A percentile compares a stretch with the other conserved stretches of the same genome.
Conservation (phyloP, 2,113 vertebrate genomes). For the Eidolon helvum region DNA sequence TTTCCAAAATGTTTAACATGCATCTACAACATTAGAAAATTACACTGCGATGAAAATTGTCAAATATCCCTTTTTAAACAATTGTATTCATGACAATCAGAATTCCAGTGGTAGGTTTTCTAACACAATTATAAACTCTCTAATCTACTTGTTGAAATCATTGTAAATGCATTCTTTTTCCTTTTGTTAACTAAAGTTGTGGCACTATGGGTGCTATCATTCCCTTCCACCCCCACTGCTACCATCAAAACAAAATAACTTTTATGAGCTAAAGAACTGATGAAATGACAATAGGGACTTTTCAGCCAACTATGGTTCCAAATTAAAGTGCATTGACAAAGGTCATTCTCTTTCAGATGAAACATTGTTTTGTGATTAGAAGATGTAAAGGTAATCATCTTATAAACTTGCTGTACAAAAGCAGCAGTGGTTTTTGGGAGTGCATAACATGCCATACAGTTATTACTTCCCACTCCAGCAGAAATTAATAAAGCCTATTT, state of each 20-base stretch:
- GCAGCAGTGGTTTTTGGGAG: neutral
- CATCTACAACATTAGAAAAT: constrained; percentile 19
- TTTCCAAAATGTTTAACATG: constrained; percentile 13
- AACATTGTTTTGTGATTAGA: neutral
- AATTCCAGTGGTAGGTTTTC: neutral
- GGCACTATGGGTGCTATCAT: neutral
- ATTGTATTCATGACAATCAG: neutral
- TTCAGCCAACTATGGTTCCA: neutral
- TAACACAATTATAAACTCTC: neutral
- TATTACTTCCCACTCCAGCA: neutral
- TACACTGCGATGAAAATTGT: neutral
- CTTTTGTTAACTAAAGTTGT: neutral
- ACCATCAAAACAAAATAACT: neutral
- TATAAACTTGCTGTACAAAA: neutral
- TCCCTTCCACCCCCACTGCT: neutral
- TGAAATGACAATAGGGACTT: neutral
- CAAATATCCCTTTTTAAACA: neutral
- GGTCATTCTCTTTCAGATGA: neutral
- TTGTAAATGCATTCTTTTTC: neutral
- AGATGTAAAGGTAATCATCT: neutral
- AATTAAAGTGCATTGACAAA: neutral
- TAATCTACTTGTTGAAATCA: neutral
- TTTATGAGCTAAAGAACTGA: neutral
- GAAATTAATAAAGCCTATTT: neutral
- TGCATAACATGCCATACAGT: neutral